Evolutionary conservation across 2,113 vertebrate genomes (phyloP).

Genomic region (Actenoides lindsayi): DNA sequence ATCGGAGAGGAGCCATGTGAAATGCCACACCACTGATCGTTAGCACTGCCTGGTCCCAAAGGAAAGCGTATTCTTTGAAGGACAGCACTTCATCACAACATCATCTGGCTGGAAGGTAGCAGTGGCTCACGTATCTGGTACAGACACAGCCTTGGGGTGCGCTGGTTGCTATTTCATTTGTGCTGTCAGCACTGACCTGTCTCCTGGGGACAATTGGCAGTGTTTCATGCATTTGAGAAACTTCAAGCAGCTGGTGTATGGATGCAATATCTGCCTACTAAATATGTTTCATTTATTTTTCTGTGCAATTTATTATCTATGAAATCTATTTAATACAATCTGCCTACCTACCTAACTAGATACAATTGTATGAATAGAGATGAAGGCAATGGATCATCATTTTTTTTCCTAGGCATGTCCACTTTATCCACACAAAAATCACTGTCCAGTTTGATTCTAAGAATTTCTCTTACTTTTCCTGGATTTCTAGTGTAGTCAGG

Average conservation of each 20-base stretch:
- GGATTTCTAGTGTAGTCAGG: neutral
- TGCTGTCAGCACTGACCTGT: neutral
- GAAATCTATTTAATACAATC: neutral
- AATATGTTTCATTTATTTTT: neutral
- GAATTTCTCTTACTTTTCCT: neutral
- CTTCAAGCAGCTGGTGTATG: neutral
- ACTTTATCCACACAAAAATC: neutral
- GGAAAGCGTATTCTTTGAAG: neutral
- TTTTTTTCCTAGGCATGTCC: neutral
- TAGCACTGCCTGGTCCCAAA: neutral
- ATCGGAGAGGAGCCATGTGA: neutral
- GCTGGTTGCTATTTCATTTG: neutral
- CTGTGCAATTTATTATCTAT: neutral
- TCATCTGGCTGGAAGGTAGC: neutral
- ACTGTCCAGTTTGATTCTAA: neutral
- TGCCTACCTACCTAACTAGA: neutral
- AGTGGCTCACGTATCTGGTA: neutral
- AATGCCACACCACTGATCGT: accelerated
- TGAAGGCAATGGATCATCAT: neutral
- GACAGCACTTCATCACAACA: neutral
- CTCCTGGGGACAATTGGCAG: neutral
- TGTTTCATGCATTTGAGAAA: neutral
- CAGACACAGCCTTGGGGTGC: accelerated
- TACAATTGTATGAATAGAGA: neutral
- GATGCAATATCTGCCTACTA: neutral